These are phyloP conservation scores for Mus minutoides DNA, from an alignment of 2,797 vertebrate species.

Conservation along the genomic window DNA sequence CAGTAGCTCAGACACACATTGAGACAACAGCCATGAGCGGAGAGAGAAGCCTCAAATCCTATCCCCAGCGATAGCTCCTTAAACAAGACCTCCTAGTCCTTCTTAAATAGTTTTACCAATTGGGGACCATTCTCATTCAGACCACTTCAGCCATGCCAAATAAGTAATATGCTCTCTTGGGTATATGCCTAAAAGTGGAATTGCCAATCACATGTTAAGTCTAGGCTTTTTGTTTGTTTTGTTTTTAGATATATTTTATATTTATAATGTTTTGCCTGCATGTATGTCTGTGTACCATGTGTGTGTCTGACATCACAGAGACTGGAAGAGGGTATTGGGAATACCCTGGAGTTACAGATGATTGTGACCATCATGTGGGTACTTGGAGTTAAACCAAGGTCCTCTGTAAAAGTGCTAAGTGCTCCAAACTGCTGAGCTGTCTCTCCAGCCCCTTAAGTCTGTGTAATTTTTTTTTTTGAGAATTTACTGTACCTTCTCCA, in stretches of 20 bases:
- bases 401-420: neutral
- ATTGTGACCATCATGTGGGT: neutral
- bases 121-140: neutral
- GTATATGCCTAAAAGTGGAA: neutral
- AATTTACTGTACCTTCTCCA: neutral
- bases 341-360: neutral
- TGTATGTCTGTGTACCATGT: neutral
- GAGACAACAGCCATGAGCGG: neutral
- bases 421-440: neutral
- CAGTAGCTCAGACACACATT: neutral
- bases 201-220: neutral
- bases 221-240: neutral
- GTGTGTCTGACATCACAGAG: neutral
- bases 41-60: neutral
- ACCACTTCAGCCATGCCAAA: neutral
- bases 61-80: too few species aligned
- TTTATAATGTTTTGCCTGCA: neutral
- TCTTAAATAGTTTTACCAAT: neutral
- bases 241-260: neutral
- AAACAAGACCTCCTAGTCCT: neutral
- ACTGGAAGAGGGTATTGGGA: neutral
- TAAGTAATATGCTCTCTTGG: neutral
- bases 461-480: neutral
- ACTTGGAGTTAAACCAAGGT: neutral
- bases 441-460: neutral